Base-by-base conservation (phyloP, 2,113 vertebrate species). In the Cyphomyrus discorhynchus region DNA sequence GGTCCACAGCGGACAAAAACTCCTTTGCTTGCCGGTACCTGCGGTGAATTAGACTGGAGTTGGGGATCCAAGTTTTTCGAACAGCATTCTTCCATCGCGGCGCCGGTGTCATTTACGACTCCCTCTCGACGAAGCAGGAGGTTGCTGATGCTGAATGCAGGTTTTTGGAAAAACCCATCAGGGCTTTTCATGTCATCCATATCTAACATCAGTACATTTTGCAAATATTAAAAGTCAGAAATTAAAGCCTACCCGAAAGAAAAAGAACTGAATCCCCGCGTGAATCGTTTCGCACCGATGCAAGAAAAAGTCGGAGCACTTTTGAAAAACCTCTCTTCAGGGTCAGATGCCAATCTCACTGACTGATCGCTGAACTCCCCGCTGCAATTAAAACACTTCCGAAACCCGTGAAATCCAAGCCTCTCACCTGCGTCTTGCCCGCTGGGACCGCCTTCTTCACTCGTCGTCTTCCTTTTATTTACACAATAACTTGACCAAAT, bases 121-220 rank as follows among this genome's bases (percentile, higher is more conserved):
- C 89, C 93, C 21, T 96, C 95, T 86, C 93, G 91, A 88, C 94
- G 94, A 91, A 94, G 93, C 90, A 96, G 83, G 80, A 97, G 92
- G 92, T 93, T 96, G 86, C 93, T 96, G 93, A 96, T 96, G 95
- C 95, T 96, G 94, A 97, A 96, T 0, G 95, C 93, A 13, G 95
- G 95, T 91, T 94, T 95, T 92, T 95, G 94, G 77, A 94, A 90
- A 82, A 93, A 90, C 35, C 93, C 91, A 5, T 90, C 90, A 1
- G 94, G 90, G 86, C 85, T 86, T 90, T 93, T 94, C 84, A 92
- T 87, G 49, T 91, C 93, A 24, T 94, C 95, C 95, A 95, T 95
- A 49, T 87, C 70, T 82, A 80, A 66, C 86, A 62, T 47, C 45
- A 31, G 9, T 53, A n/a, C 42, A 85, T 89, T 62, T 62, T 49